Base-by-base conservation (phyloP, 2,797 vertebrate species). In the Peromyscus nudipes region DNA sequence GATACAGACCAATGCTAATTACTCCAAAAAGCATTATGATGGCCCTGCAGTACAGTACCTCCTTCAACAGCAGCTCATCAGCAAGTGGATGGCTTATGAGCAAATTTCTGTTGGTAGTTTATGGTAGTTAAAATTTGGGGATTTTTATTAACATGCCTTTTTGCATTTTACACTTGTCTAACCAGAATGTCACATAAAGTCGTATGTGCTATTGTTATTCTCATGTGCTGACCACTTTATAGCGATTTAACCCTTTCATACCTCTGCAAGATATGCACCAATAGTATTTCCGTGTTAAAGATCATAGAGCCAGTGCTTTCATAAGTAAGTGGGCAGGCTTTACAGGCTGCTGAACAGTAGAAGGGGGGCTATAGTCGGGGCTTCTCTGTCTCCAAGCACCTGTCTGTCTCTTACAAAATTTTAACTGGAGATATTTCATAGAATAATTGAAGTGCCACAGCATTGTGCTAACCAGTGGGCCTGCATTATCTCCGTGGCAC, bases 1-100 rank as follows among this genome's bases (percentile, higher is more conserved):
- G 90, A 94, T 31, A 49, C 23, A 37, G 46, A 64, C 4, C 25
- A 89, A 89, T 67, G 43, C 31, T 96, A 71, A 96, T 95, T 83
- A 34, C 83, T 77, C 69, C 23, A 34, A n/a, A 87, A 95, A 82
- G 64, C 31, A 57, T 69, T 40, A 27, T 19, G 17, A 69, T 29
- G 21, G 12, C 64, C 34, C 27, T 83, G 13, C 2, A 67, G 90
- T 79, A 81, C 65, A 64, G 71, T 6, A n/a, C 5, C 49, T 79
- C 37, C 21, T 29, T 60, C n/a, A 19, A 62, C 27, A 92, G 29
- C 25, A 81, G 75, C n/a, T 91, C 40, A 55, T 64, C 29, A 23
- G 6, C 81, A 76, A 81, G n/a, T 2, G 31, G 57, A 29, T 84
- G 23, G 2, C 7, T 86, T 64, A 10, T 14, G 40, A 21, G 4